A percentile compares a stretch with the other conserved stretches of the same genome.
phyloP scores from a whole-genome alignment of 1,140 invertebrate species.

The Himalopsyche phryganea region DNA sequence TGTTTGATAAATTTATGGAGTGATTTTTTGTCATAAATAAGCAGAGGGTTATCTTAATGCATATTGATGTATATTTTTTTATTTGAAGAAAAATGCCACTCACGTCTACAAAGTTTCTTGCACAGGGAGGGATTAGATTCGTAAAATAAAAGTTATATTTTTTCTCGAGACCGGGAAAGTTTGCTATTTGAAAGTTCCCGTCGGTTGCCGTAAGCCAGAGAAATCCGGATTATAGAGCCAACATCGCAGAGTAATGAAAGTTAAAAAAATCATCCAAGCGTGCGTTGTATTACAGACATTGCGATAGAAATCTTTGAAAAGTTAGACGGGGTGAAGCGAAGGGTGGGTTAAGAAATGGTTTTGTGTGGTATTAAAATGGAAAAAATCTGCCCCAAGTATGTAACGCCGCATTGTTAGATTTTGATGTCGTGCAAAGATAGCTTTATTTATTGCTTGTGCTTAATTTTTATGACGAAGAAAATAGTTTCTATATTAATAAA shows the following conservation, averaged over 20 bases:
- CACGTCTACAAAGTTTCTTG: constrained; percentile 7
- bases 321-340: no score
- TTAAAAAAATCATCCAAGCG: constrained; percentile 15
- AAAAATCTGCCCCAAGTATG: no score
- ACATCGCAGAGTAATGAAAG: constrained; percentile 22
- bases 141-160: constrained; percentile 25
- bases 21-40: not conserved
- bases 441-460: no score
- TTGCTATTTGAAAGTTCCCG: constrained; percentile 19
- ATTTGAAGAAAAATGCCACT: not conserved
- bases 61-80: constrained; percentile 3
- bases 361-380: no score
- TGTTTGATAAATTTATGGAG: no score
- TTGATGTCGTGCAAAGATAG: no score
- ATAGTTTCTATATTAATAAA: no score
- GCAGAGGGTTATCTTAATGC: not conserved
- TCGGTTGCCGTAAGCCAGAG: constrained; percentile 7
- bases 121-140: constrained; percentile 7
- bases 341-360: no score
- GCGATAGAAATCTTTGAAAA: no score
- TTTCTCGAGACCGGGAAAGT: constrained; percentile 9
- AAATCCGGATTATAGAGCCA: constrained; percentile 26
- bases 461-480: no score
- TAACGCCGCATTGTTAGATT: no score
- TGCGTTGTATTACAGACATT: no score